phyloP scores from a whole-genome alignment of 2,797 vertebrate genomes.

The Nasua narica region DNA sequence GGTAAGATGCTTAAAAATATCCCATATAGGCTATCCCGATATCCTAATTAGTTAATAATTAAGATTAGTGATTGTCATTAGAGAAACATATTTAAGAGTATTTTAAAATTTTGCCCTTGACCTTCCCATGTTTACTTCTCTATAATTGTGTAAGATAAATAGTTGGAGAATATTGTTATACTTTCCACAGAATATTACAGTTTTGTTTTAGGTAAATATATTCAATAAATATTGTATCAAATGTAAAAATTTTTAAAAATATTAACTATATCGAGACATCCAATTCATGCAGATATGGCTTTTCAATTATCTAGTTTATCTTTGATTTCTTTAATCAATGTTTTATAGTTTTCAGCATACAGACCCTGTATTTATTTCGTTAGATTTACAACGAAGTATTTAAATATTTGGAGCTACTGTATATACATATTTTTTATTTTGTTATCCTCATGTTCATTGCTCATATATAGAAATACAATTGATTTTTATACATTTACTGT shows the following conservation, averaged over 20 bases:
- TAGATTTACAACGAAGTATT: background rate
- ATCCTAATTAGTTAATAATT: background rate
- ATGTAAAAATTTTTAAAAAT: background rate
- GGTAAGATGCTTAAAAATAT: slow-evolving; percentile 13
- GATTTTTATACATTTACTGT: no score
- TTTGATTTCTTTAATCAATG: background rate
- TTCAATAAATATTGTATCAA: slow-evolving; percentile 62
- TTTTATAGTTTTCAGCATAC: background rate
- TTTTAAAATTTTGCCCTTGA: slow-evolving; percentile 24
- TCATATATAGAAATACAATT: no score
- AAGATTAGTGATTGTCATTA: background rate
- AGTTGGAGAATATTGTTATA: slow-evolving; percentile 8
- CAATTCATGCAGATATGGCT: background rate
- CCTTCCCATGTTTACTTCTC: background rate
- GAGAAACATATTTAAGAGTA: background rate
- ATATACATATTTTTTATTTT: no score
- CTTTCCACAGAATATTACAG: slow-evolving; percentile 60
- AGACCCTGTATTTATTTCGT: background rate
- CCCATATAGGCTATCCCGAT: background rate
- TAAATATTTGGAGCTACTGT: no score
- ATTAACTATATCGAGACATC: background rate
- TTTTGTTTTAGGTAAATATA: slow-evolving; percentile 49
- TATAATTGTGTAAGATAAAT: background rate
- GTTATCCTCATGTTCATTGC: no score
- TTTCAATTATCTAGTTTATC: background rate